Percentiles rank a stretch among this genome's conserved stretches.
These are phyloP conservation scores for Caenorhabditis remanei DNA, from an alignment of 1,140 invertebrate species.

Conservation along the genomic window DNA sequence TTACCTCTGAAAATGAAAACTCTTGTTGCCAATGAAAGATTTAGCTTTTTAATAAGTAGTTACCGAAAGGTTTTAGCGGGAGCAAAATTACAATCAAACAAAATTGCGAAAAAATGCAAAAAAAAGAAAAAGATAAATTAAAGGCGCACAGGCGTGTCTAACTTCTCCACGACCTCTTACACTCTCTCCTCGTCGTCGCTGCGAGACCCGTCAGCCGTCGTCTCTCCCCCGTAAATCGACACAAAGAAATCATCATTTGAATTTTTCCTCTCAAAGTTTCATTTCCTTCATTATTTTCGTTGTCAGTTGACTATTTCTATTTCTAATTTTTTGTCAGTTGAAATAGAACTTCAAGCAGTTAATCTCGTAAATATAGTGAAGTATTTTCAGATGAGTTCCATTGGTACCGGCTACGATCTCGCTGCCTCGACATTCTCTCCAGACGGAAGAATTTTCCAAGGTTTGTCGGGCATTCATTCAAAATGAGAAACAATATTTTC, in stretches of 20 bases:
- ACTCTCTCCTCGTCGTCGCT: conserved; percentile 15
- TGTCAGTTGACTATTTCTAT: not conserved
- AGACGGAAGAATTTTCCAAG: conserved; percentile 83
- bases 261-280: not conserved
- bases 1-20: not conserved
- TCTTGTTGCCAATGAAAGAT: not conserved
- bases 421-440: conserved; percentile 99
- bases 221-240: conserved; percentile 17
- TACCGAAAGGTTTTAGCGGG: too few species aligned
- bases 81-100: not conserved
- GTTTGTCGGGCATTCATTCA: conserved; percentile 63
- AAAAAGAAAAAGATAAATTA: not conserved
- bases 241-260: conserved; percentile 54
- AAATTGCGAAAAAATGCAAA: conserved; percentile 17
- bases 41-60: not conserved
- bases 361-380: not conserved
- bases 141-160: not conserved
- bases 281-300: not conserved
- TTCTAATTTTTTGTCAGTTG: not conserved
- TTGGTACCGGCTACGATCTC: conserved; percentile 92
- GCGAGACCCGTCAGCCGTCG: not conserved
- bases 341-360: not conserved
- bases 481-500: conserved; percentile 84
- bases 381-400: conserved; percentile 86
- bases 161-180: not conserved